Evolutionary conservation across 2,113 vertebrate species (phyloP).

Genomic region (Gymnobelideus leadbeateri): DNA sequence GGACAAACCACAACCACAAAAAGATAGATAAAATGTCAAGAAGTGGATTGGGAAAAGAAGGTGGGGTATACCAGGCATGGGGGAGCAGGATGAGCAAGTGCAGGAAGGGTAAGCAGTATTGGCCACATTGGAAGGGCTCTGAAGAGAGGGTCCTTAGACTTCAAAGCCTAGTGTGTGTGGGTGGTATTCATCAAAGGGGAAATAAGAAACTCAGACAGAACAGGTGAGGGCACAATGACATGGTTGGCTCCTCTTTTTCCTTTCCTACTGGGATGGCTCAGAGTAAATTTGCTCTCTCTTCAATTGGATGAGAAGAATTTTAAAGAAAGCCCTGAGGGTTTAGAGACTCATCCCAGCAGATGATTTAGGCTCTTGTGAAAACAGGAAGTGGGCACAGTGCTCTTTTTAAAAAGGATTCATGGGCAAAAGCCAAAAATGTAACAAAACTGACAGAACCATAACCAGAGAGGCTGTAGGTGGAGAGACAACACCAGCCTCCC

Average conservation of each 20-base stretch:
- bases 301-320: background rate
- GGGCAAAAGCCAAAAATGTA: constrained; percentile 2
- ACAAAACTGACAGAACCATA: background rate
- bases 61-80: background rate
- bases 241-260: background rate
- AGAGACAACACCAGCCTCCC: background rate
- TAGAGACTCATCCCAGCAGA: constrained; percentile 43
- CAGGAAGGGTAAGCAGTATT: background rate
- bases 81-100: background rate
- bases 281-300: constrained; percentile 39
- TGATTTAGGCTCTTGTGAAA: constrained; percentile 34
- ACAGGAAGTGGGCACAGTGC: background rate
- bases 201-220: background rate
- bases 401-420: constrained; percentile 49
- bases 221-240: background rate
- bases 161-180: background rate
- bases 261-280: background rate
- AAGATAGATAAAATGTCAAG: background rate
- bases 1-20: too few species aligned
- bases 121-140: background rate
- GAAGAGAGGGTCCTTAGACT: background rate
- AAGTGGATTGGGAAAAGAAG: background rate
- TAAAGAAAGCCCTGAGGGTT: constrained; percentile 25
- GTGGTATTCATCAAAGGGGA: background rate
- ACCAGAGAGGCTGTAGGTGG: background rate